Conservation (phyloP, 92 coral and sea anemone species). For the Heteractis magnifica region DNA sequence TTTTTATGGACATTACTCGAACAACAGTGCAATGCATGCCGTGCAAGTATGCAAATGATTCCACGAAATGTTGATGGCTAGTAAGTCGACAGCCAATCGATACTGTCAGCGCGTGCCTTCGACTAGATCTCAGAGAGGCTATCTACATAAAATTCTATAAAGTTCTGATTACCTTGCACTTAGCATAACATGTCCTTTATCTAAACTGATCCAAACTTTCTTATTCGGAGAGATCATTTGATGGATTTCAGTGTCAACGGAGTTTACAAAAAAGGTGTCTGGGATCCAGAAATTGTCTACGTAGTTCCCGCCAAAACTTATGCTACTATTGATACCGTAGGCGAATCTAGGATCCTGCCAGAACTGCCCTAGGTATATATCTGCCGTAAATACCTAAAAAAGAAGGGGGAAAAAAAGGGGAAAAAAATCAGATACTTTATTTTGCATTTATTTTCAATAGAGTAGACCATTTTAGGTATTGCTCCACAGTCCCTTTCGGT, state of each 20-base stretch:
- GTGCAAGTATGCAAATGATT: too few relatives aligned
- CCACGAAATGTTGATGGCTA: too few relatives aligned
- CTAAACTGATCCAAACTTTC: slow-evolving; percentile 77
- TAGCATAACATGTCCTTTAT: slow-evolving; percentile 80
- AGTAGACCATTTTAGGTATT: too few relatives aligned
- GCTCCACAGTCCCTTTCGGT: too few relatives aligned
- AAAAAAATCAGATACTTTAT: not conserved
- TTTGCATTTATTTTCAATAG: too few relatives aligned
- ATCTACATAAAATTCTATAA: not conserved
- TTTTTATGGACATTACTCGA: too few relatives aligned
- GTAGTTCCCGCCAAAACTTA: slow-evolving; percentile 81
- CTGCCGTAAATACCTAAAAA: slow-evolving; percentile 74
- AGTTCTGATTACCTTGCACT: slow-evolving; percentile 64
- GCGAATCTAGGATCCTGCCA: slow-evolving; percentile 94
- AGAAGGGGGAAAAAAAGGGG: not conserved
- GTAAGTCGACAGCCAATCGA: too few relatives aligned
- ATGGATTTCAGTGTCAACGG: slow-evolving; percentile 82
- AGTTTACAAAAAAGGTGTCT: slow-evolving; percentile 89
- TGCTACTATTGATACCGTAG: slow-evolving; percentile 73
- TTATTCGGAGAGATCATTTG: slow-evolving; percentile 78
- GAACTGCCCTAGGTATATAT: slow-evolving; percentile 89
- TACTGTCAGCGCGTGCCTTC: too few relatives aligned
- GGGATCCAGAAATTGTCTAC: slow-evolving; percentile 90
- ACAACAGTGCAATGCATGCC: too few relatives aligned
- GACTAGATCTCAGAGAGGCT: too few relatives aligned